A percentile compares a stretch with the other conserved stretches of the same genome.
These are phyloP conservation scores for Nycticebus coucang DNA, from an alignment of 2,113 vertebrate species.

Conservation along the genomic window DNA sequence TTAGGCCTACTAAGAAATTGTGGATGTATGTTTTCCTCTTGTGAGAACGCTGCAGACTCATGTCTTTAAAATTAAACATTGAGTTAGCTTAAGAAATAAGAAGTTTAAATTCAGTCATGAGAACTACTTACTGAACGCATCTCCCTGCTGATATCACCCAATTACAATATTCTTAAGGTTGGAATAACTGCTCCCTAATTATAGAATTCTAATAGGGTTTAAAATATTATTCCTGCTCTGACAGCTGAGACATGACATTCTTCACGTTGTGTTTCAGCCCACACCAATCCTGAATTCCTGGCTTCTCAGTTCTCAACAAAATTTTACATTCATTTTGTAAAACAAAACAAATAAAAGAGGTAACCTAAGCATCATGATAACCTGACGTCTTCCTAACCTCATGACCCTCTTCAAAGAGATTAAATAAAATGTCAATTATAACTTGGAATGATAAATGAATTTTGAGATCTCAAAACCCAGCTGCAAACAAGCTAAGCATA, in stretches of 20 bases:
- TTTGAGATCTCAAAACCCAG: not conserved
- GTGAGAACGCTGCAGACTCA: constrained; percentile 3
- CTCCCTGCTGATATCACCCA: constrained; percentile 51
- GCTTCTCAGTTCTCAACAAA: not conserved
- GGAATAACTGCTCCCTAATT: constrained; percentile 51
- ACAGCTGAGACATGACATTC: constrained; percentile 27
- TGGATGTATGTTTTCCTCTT: not conserved
- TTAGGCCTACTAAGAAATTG: constrained; percentile 24
- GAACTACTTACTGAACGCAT: constrained; percentile 45
- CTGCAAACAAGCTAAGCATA: not conserved
- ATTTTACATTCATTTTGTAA: constrained; percentile 35
- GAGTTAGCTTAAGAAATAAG: constrained; percentile 64
- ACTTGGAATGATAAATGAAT: not conserved
- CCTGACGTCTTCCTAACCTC: not conserved
- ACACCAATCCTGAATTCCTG: not conserved
- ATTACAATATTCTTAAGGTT: constrained; percentile 49
- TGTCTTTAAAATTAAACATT: constrained; percentile 63
- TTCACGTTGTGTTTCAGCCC: constrained; percentile 23
- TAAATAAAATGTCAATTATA: not conserved
- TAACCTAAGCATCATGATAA: not conserved
- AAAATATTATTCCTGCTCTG: constrained; percentile 40
- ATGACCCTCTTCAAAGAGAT: not conserved
- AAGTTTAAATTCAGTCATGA: constrained; percentile 56
- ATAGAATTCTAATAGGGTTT: constrained; percentile 51
- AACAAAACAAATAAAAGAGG: not conserved